These are phyloP conservation scores for Percopsis omiscomaycus DNA, from an alignment of 2,797 vertebrate species.

Conservation along the genomic window DNA sequence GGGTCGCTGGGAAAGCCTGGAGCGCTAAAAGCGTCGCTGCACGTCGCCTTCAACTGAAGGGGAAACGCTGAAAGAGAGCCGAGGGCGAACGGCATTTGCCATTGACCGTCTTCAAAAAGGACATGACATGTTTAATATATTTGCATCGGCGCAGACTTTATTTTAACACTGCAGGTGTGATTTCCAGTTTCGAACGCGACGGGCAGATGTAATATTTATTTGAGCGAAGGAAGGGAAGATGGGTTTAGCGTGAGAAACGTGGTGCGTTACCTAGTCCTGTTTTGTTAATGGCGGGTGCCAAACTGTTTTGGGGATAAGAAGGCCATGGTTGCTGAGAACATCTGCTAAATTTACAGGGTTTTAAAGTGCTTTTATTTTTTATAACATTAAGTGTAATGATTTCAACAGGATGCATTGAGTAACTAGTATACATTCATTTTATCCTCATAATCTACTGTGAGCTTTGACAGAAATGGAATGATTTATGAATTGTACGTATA, in stretches of 20 bases:
- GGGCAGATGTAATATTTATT: conserved; percentile 68
- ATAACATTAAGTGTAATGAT: conserved; percentile 67
- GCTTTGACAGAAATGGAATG: conserved; percentile 63
- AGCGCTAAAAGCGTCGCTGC: conserved; percentile 54
- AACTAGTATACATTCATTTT: conserved; percentile 60
- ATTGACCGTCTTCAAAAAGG: conserved; percentile 16
- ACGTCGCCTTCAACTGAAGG: conserved; percentile 43
- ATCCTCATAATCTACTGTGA: conserved; percentile 48
- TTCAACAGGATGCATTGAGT: conserved; percentile 52
- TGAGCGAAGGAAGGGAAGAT: conserved; percentile 33
- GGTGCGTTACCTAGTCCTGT: conserved; percentile 35
- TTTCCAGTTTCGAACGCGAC: conserved; percentile 29
- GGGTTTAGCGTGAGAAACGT: conserved; percentile 24
- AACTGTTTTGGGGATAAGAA: conserved; percentile 21
- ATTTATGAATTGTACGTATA: conserved; percentile 61
- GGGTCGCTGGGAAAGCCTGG: conserved; percentile 34
- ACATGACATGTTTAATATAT: conserved; percentile 41
- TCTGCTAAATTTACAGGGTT: conserved; percentile 64
- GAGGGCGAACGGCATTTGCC: conserved; percentile 27
- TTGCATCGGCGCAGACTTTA: conserved; percentile 57
- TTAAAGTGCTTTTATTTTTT: conserved; percentile 74
- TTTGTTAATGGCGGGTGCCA: conserved; percentile 42
- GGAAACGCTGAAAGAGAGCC: conserved; percentile 29
- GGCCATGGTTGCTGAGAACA: conserved; percentile 8
- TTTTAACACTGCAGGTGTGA: conserved; percentile 38